Evolutionary conservation across 2,113 vertebrate genomes (phyloP).

Genomic region (Diphyllodes magnificus): DNA sequence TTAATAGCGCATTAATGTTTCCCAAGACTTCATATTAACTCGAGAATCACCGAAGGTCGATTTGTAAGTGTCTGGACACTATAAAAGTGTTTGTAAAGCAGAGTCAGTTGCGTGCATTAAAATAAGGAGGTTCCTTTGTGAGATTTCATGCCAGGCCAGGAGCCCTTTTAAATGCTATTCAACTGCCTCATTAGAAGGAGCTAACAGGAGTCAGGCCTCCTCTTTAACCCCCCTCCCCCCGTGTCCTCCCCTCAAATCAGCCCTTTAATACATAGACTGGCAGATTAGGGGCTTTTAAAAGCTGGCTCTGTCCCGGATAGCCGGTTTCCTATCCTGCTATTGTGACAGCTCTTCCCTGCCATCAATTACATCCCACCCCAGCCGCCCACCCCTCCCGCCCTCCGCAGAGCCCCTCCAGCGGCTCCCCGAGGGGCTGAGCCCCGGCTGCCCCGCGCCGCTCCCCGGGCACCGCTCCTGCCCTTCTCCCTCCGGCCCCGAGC

Average conservation of each 20-base stretch:
- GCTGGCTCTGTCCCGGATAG: slow-evolving; percentile 10
- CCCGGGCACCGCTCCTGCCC: background rate
- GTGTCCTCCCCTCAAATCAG: slow-evolving; percentile 19
- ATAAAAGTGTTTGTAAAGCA: slow-evolving; percentile 53
- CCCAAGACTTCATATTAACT: slow-evolving; percentile 53
- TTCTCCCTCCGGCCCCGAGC: background rate
- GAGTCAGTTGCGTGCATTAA: slow-evolving; percentile 45
- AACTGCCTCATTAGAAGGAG: slow-evolving; percentile 59
- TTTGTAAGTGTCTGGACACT: slow-evolving; percentile 60
- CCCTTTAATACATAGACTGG: background rate
- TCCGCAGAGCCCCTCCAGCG: background rate
- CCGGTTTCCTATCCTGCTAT: slow-evolving; percentile 35
- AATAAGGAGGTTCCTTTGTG: slow-evolving; percentile 63
- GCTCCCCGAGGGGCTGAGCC: background rate
- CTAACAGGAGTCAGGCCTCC: slow-evolving; percentile 58
- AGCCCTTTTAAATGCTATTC: slow-evolving; percentile 55
- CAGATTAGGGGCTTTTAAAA: slow-evolving; percentile 63
- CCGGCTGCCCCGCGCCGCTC: background rate
- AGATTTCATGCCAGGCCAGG: slow-evolving; percentile 55
- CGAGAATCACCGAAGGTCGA: slow-evolving; percentile 44
- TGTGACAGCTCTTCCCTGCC: slow-evolving; percentile 53
- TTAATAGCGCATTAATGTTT: slow-evolving; percentile 40
- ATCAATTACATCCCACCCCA: slow-evolving; percentile 6
- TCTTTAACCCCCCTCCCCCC: slow-evolving; percentile 2
- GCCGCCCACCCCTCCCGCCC: background rate